Conservation (phyloP, 1,140 invertebrate species). For the Drosophila leontia region DNA sequence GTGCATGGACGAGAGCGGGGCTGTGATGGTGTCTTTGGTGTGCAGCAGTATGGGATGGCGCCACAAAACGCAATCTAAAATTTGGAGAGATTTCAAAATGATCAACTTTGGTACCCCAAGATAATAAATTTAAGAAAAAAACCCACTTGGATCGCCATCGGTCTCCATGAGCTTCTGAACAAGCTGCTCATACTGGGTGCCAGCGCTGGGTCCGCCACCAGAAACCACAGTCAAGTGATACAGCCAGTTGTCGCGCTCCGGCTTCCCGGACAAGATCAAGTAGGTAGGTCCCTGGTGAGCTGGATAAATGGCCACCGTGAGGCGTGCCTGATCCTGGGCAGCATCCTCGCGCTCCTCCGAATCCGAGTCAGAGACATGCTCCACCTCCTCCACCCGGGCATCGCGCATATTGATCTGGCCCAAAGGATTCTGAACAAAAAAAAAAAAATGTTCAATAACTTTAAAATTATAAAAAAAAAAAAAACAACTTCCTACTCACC, state of each 20-base stretch:
- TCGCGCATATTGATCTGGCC: slow-evolving; percentile 98
- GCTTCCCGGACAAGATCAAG: slow-evolving; percentile 94
- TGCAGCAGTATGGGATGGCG: slow-evolving; percentile 96
- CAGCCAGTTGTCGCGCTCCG: slow-evolving; percentile 96
- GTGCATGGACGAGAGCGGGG: slow-evolving; percentile 93
- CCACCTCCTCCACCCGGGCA: slow-evolving; percentile 96
- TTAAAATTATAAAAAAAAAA: too few species aligned
- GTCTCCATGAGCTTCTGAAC: slow-evolving; percentile 98
- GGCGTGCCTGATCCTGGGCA: slow-evolving; percentile 87
- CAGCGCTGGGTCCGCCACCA: slow-evolving; percentile 94
- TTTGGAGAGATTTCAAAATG: too few species aligned
- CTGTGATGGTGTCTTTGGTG: slow-evolving; percentile 94
- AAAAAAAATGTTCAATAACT: too few species aligned
- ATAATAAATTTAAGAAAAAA: neutral
- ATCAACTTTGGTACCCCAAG: neutral
- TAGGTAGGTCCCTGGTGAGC: slow-evolving; percentile 96
- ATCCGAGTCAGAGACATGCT: slow-evolving; percentile 96
- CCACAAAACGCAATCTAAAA: slow-evolving; percentile 94
- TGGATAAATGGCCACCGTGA: slow-evolving; percentile 97
- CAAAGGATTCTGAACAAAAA: slow-evolving; percentile 90
- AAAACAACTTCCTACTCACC: slow-evolving; percentile 86
- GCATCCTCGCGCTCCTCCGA: slow-evolving; percentile 94
- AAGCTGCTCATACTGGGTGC: slow-evolving; percentile 97
- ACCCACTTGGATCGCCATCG: slow-evolving; percentile 95
- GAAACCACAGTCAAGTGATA: slow-evolving; percentile 97